Base-by-base conservation (phyloP, 1,140 invertebrate genomes). In the Triops cancriformis region DNA sequence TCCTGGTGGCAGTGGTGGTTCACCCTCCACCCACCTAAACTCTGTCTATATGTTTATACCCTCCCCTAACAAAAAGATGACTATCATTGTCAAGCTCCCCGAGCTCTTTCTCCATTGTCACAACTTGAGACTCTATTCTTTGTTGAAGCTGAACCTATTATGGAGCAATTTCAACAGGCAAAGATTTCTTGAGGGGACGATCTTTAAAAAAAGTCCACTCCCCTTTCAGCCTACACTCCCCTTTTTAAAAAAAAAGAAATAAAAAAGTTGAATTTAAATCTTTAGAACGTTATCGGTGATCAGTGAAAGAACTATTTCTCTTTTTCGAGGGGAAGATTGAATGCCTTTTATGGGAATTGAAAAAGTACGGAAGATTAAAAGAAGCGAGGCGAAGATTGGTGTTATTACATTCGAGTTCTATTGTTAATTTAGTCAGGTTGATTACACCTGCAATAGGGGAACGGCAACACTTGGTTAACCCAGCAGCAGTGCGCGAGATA, bases 391-490 rank as follows among this genome's bases (percentile, higher is more conserved):
- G 51, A 64, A n/a, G 31, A 37, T 64, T 23, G 18, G 3, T 4
- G 51, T 64, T 64, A 64, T 64, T 14, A 23, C 31, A 37, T 37
- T 64, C 10, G n/a, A 23, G 51, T 18, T 64, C 51, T 64, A 64
- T 64, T 64, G n/a, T 64, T 64, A 23, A 64, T 64, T 23, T n/a
- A 64, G 51, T 64, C 51, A 64, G 51, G 51, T 64, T 64, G 51
- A 64, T 64, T 64, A 64, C n/a, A 64, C 51, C n/a, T 64, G 51
- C 4, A 64, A n/a, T 37, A 37, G 51, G 51, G 23, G 23, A 64
- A 64, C n/a, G 14, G 51, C 51, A 64, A 14, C 51, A 64, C 51
- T 64, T 64, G 51, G 51, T 64, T 64, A 64, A 64, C 51, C 51
- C 0, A 64, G 51, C 14, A 64, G 23, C 23, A 64, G 51, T 1